phyloP scores from a whole-genome alignment of 2,888 invertebrate genomes.

The Mythimna pallens region DNA sequence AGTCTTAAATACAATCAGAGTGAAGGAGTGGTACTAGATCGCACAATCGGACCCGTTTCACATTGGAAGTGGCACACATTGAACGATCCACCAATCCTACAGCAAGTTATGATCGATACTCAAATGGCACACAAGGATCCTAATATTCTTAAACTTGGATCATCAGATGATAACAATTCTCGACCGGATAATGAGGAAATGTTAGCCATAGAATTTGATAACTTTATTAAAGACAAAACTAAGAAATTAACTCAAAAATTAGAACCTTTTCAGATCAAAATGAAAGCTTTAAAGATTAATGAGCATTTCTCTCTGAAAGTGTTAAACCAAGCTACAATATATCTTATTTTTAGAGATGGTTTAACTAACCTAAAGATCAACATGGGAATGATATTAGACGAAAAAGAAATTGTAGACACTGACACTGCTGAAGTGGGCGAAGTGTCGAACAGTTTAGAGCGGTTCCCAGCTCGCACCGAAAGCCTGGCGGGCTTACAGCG shows the following conservation, averaged over 20 bases:
- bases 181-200: constrained; percentile 83
- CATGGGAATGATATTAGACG: constrained; percentile 88
- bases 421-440: constrained; percentile 79
- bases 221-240: constrained; percentile 85
- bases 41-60: constrained; percentile 81
- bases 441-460: constrained; percentile 74
- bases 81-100: constrained; percentile 85
- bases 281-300: constrained; percentile 87
- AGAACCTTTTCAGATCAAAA: constrained; percentile 86
- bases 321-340: constrained; percentile 82
- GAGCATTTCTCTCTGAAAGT: constrained; percentile 69
- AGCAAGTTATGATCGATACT: constrained; percentile 87
- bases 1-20: constrained; percentile 88
- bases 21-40: constrained; percentile 85
- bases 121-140: constrained; percentile 84
- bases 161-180: constrained; percentile 62
- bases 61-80: constrained; percentile 88
- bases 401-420: constrained; percentile 87
- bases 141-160: constrained; percentile 77
- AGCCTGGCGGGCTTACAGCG: no score
- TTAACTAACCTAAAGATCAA: constrained; percentile 83
- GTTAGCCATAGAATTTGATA: constrained; percentile 86
- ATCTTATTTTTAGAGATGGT: constrained; percentile 83
- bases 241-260: constrained; percentile 82
- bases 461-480: constrained; percentile 60